These are phyloP conservation scores for Caenorhabditis remanei DNA, from an alignment of 1,140 invertebrate genomes.

Conservation along the genomic window DNA sequence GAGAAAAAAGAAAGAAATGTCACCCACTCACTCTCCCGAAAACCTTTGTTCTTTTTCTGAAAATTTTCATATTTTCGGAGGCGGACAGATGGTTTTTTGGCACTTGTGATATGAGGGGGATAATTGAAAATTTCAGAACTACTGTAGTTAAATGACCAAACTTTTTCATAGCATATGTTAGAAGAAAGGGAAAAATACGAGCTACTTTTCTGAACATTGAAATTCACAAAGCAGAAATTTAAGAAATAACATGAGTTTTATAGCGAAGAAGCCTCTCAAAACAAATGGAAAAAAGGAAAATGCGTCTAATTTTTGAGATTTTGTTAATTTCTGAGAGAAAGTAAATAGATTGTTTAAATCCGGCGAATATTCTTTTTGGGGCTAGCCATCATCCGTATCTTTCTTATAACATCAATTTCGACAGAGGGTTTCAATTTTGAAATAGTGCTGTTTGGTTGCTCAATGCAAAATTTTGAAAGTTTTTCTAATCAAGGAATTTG, in stretches of 20 bases:
- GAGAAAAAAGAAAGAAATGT: not conserved
- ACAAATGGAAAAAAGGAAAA: not conserved
- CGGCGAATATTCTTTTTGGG: not conserved
- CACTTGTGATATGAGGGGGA: not conserved
- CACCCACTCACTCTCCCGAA: constrained; percentile 10
- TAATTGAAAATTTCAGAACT: constrained; percentile 20
- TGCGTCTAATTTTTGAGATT: constrained; percentile 35
- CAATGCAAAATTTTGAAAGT: not conserved
- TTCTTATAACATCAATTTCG: not conserved
- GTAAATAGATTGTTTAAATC: constrained; percentile 33
- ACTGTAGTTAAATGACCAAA: not conserved
- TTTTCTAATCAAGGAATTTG: too few species aligned
- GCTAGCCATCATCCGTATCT: not conserved
- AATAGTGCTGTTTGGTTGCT: too few species aligned
- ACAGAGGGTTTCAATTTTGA: not conserved
- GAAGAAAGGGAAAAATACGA: not conserved
- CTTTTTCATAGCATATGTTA: not conserved
- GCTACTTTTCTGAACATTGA: not conserved
- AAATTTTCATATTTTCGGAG: constrained; percentile 34
- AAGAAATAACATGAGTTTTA: not conserved
- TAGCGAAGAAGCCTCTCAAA: constrained; percentile 3
- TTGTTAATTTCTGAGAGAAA: not conserved
- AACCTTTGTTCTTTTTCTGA: not conserved
- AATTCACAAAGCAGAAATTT: not conserved
- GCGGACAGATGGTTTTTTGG: constrained; percentile 16